Conservation (phyloP, 2,797 vertebrate species). For the Dallia pectoralis region DNA sequence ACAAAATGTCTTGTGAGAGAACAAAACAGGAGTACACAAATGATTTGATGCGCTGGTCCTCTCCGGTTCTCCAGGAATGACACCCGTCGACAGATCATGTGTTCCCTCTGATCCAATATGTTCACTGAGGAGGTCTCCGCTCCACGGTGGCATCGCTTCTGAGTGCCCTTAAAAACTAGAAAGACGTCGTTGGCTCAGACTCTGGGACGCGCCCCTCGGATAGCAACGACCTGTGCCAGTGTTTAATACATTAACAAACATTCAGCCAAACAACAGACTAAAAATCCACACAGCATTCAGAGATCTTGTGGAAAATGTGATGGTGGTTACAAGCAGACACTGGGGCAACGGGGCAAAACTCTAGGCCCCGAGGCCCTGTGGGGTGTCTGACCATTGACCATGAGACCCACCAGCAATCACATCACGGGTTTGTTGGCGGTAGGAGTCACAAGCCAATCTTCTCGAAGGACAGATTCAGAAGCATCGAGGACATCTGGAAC, state of each 20-base stretch:
- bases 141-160: conserved; percentile 67
- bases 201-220: neutral
- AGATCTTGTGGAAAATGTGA: conserved; percentile 31
- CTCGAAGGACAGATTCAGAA: neutral
- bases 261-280: conserved; percentile 50
- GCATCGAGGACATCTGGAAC: neutral
- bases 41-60: neutral
- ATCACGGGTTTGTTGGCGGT: neutral
- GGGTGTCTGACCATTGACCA: conserved; percentile 60
- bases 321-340: neutral
- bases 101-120: conserved; percentile 58
- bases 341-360: conserved; percentile 8
- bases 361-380: conserved; percentile 56
- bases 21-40: neutral
- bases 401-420: neutral
- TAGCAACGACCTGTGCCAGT: neutral
- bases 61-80: conserved; percentile 53
- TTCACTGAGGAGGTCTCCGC: conserved; percentile 56
- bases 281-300: conserved; percentile 61
- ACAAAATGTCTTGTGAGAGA: neutral
- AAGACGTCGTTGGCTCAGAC: conserved; percentile 14
- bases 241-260: conserved; percentile 38
- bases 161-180: conserved; percentile 47
- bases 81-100: conserved; percentile 52
- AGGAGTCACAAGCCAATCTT: neutral